Percentiles rank a stretch among this genome's conserved stretches.
phyloP scores from a whole-genome alignment of 2,113 vertebrate species.

The Nicator chloris region DNA sequence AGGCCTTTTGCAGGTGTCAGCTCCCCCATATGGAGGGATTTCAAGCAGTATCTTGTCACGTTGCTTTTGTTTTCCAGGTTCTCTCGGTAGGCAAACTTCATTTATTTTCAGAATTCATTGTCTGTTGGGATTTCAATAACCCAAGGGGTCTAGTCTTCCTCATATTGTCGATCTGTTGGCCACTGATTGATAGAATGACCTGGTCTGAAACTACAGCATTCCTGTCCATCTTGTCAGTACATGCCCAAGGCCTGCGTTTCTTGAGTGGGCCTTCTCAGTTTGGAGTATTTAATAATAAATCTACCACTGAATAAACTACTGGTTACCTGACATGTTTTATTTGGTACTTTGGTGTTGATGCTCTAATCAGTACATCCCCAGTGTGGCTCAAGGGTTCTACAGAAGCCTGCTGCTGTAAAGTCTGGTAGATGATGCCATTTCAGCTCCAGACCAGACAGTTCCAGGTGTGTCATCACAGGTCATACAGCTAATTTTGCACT shows the following conservation, averaged over 20 bases:
- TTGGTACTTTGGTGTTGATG: not conserved
- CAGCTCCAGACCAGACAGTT: not conserved
- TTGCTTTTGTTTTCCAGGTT: not conserved
- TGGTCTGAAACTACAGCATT: not conserved
- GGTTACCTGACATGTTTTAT: not conserved
- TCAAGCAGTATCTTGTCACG: not conserved
- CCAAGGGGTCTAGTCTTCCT: not conserved
- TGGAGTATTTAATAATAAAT: not conserved
- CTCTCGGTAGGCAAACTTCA: not conserved
- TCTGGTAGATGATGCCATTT: not conserved
- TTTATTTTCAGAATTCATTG: not conserved
- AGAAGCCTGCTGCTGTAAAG: not conserved
- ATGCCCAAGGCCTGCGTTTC: not conserved
- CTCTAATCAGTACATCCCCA: not conserved
- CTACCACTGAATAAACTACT: not conserved
- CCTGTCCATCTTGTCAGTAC: not conserved
- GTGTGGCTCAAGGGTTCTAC: not conserved
- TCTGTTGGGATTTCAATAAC: not conserved
- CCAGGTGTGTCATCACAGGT: not conserved
- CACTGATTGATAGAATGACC: not conserved
- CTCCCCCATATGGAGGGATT: not conserved
- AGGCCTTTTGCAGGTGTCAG: not conserved
- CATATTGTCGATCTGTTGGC: not conserved
- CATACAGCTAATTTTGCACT: not conserved
- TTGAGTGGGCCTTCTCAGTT: not conserved